Conservation (phyloP, 2,797 vertebrate genomes). For the Etheostoma perlongum region DNA sequence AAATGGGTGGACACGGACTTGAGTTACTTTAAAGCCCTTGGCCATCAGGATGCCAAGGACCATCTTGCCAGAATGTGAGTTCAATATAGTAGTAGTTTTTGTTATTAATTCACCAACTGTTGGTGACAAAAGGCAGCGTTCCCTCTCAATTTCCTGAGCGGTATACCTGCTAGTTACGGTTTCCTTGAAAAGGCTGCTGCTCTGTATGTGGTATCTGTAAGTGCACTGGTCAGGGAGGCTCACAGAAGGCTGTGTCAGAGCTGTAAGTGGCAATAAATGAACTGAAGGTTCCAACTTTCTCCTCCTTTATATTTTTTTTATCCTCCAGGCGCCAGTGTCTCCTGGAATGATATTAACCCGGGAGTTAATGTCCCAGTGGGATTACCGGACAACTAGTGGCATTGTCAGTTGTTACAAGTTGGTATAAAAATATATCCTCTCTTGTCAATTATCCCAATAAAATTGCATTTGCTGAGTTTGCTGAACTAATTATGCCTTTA, state of each 20-base stretch:
- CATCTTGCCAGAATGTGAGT: too few species aligned
- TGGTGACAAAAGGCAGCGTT: neutral
- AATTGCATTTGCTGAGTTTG: neutral
- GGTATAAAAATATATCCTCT: neutral
- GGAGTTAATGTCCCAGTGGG: conserved; percentile 10
- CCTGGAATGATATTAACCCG: conserved; percentile 9
- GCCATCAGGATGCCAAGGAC: neutral
- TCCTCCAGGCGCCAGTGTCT: conserved; percentile 1
- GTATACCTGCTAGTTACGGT: neutral
- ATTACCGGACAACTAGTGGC: neutral
- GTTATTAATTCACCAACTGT: neutral
- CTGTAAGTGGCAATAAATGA: conserved; percentile 46
- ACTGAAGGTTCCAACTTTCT: conserved; percentile 22
- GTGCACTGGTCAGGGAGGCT: conserved; percentile 15
- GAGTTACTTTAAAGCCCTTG: neutral
- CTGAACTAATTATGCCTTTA: conserved; percentile 14
- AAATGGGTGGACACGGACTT: too few species aligned
- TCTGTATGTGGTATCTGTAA: conserved; percentile 22
- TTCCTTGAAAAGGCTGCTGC: conserved; percentile 21
- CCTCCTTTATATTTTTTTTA: conserved; percentile 16
- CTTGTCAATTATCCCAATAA: neutral
- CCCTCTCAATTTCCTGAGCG: neutral
- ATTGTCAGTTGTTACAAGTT: neutral
- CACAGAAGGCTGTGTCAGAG: conserved; percentile 22
- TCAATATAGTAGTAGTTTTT: neutral